A percentile compares a stretch with the other conserved stretches of the same genome.
These are phyloP conservation scores for Oligia strigilis DNA, from an alignment of 2,888 invertebrate genomes.

Conservation along the genomic window DNA sequence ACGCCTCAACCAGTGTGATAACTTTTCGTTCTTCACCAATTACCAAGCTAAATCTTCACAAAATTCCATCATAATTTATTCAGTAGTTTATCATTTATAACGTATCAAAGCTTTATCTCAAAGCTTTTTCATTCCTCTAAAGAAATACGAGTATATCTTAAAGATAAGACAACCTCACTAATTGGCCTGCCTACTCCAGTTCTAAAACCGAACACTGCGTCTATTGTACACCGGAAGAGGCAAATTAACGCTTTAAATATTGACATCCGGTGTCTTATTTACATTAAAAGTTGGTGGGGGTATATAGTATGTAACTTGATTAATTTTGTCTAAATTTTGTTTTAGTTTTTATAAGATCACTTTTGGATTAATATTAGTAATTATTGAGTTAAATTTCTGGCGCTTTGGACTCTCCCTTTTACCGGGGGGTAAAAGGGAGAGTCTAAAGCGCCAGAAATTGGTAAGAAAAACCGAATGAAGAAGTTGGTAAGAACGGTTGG, in stretches of 20 bases:
- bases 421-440: too few species aligned
- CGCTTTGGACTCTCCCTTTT: neutral
- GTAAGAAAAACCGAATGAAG: too few species aligned
- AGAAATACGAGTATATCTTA: constrained; percentile 17
- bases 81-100: neutral
- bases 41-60: too few species aligned
- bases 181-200: constrained; percentile 55
- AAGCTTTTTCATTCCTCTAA: neutral
- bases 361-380: neutral
- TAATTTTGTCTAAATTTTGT: neutral
- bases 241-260: constrained; percentile 67
- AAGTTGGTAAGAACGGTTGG: too few species aligned
- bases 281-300: constrained; percentile 31
- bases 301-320: constrained; percentile 28
- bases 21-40: too few species aligned
- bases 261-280: constrained; percentile 64
- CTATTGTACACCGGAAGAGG: constrained; percentile 62
- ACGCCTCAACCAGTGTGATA: too few species aligned
- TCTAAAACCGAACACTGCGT: constrained; percentile 61
- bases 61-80: neutral
- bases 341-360: neutral
- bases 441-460: too few species aligned
- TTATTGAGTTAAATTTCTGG: neutral
- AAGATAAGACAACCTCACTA: constrained; percentile 55
- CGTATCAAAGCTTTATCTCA: constrained; percentile 11